Evolutionary conservation across 2,113 vertebrate species (phyloP), one percentile per base, ranked within the genome.

Genomic region (Heterotilapia buettikoferi): DNA sequence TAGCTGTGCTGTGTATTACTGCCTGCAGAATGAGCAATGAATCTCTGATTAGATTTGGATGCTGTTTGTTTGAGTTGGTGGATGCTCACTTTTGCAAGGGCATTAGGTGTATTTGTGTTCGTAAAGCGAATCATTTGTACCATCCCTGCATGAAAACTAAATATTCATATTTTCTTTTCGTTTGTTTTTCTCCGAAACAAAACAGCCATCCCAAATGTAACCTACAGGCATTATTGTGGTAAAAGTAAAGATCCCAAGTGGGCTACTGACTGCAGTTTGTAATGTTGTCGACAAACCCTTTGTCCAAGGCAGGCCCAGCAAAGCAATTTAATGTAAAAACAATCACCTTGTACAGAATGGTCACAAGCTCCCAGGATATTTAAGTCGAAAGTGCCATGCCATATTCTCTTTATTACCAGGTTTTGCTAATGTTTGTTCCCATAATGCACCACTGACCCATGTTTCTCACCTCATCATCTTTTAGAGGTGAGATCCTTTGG

Each of bases 1-100:
- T 90, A 90, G 92, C 56, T 26, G 80, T 68, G 73, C 50, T 86
- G 88, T 88, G 78, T 59, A 59, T 92, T 90, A 56, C 80, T 83
- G 82, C 87, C 85, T 90, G 79, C 84, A 78, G 82, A 63, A 91
- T 76, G 47, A 82, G 89, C 83, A 33, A 82, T 89, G 91, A 93
- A 93, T 90, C 4, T 53, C 82, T 91, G 92, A 95, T 92, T 90
- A 89, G 50, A 93, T 86, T 59, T 73, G 84, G 76, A 73, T 33
- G 76, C 13, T 73, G 71, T 83, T 83, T 84, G 66, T 91, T 82
- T 43, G 76, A 76, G 80, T 80, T 57, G 26, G 47, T 71, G 87
- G 7, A 8, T 73, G 79, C 79, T 89, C 88, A 82, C 80, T 87
- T 84, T 86, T 89, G 83, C 83, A 86, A 71, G 59, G 83, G 18